These are phyloP conservation scores for Leptopilina clavipes DNA, from an alignment of 1,140 invertebrate species.

Conservation along the genomic window DNA sequence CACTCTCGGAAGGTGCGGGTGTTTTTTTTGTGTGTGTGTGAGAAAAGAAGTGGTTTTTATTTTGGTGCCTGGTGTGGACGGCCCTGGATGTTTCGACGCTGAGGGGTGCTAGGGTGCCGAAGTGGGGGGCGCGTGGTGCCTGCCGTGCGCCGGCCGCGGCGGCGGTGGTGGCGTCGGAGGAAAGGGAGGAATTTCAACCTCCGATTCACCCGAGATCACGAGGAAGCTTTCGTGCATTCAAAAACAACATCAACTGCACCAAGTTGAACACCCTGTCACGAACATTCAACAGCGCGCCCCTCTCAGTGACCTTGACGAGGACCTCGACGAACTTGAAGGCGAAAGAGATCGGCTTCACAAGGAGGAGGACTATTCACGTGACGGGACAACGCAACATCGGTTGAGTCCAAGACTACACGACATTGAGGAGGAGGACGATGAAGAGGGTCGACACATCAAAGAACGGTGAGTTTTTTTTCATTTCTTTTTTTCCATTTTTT, in stretches of 20 bases:
- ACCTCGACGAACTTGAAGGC: conserved; percentile 62
- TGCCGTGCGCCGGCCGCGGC: conserved; percentile 75
- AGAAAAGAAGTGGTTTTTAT: conserved; percentile 14
- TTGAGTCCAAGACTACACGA: conserved; percentile 74
- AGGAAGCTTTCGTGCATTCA: conserved; percentile 45
- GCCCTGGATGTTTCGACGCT: conserved; percentile 69
- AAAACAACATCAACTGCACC: conserved; percentile 37
- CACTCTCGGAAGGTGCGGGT: background rate
- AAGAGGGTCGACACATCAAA: conserved; percentile 68
- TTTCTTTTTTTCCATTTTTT: conserved; percentile 1
- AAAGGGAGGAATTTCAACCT: conserved; percentile 58
- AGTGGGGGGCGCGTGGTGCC: conserved; percentile 75
- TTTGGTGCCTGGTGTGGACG: conserved; percentile 41
- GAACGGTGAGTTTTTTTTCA: conserved; percentile 64
- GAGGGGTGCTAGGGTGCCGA: conserved; percentile 71
- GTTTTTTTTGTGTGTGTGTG: conserved; percentile 24
- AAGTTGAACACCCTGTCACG: background rate
- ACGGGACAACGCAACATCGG: conserved; percentile 66
- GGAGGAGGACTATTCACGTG: conserved; percentile 61
- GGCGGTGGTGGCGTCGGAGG: conserved; percentile 70
- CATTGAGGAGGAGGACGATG: conserved; percentile 76
- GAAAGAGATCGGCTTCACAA: conserved; percentile 44
- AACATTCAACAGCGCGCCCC: conserved; percentile 55
- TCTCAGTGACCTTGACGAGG: conserved; percentile 65
- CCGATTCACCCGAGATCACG: conserved; percentile 42